Evolutionary conservation across 1,140 invertebrate species (phyloP).

Genomic region (Lamellibrachia luymesi): DNA sequence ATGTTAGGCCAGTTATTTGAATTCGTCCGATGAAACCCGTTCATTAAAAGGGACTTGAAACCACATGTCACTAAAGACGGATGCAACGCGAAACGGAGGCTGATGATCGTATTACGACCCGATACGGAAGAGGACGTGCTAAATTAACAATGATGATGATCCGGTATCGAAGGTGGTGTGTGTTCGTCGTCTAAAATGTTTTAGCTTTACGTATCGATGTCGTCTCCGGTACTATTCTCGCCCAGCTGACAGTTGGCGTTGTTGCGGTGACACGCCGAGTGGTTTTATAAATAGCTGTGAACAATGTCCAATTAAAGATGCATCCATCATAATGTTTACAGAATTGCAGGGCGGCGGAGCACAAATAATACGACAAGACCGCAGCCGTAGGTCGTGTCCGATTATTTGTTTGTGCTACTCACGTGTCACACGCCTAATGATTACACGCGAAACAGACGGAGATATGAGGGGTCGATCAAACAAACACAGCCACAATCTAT

Average conservation of each 20-base stretch:
- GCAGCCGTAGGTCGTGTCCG: too few species aligned
- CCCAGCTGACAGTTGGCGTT: neutral
- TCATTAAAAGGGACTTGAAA: neutral
- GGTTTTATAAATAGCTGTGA: neutral
- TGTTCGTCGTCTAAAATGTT: neutral
- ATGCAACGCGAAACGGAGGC: neutral
- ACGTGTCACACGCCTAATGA: too few species aligned
- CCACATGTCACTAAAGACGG: neutral
- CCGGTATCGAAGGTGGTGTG: neutral
- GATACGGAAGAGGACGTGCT: neutral
- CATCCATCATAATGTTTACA: neutral
- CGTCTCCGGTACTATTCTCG: neutral
- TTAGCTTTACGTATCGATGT: neutral
- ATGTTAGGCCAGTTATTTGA: neutral
- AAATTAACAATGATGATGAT: neutral
- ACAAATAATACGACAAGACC: too few species aligned
- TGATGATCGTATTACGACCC: neutral
- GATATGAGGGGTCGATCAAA: too few species aligned
- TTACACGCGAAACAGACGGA: too few species aligned
- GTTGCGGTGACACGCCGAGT: neutral
- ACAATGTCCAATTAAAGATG: neutral
- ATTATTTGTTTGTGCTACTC: too few species aligned
- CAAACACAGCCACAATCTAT: too few species aligned
- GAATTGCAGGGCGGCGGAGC: neutral
- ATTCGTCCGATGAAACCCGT: neutral